Percentiles rank a stretch among this genome's conserved stretches.
These are phyloP conservation scores for Zaprionus ornatus DNA, from an alignment of 1,140 invertebrate species.

Conservation along the genomic window DNA sequence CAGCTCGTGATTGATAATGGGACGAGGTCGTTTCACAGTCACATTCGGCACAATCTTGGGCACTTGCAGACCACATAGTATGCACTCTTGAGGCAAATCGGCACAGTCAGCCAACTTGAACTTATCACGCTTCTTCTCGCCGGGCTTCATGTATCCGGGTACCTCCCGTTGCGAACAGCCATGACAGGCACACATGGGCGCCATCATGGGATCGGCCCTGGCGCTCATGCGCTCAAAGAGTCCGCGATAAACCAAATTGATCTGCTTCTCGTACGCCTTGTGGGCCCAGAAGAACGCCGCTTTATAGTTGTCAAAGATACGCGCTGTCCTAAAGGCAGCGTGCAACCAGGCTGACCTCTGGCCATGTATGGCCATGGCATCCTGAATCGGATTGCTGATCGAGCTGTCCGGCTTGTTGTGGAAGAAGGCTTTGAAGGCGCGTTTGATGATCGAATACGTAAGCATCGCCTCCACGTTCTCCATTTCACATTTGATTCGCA, in stretches of 20 bases:
- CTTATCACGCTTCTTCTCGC: conserved; percentile 6
- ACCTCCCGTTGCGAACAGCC: conserved; percentile 49
- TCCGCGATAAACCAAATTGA: conserved; percentile 46
- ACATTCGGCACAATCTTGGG: conserved; percentile 30
- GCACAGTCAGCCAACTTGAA: conserved; percentile 41
- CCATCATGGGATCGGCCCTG: conserved; percentile 45
- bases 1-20: conserved; percentile 60
- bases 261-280: conserved; percentile 67
- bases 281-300: conserved; percentile 70
- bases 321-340: conserved; percentile 55
- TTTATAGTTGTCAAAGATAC: conserved; percentile 67
- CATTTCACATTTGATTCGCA: conserved; percentile 65
- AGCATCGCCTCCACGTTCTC: conserved; percentile 66
- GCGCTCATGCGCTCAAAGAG: conserved; percentile 60
- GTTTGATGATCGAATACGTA: conserved; percentile 64
- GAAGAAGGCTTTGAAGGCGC: conserved; percentile 68
- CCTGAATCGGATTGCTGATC: conserved; percentile 62
- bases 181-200: conserved; percentile 48
- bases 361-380: conserved; percentile 53
- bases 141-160: conserved; percentile 45
- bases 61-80: conserved; percentile 65
- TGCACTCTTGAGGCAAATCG: conserved; percentile 50
- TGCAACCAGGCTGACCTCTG: conserved; percentile 62
- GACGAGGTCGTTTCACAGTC: conserved; percentile 43
- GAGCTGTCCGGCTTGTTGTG: conserved; percentile 55